Percentiles rank a stretch among this genome's conserved stretches.
Evolutionary conservation across 2,113 vertebrate species (phyloP).

Genomic region (Stictonetta naevosa): DNA sequence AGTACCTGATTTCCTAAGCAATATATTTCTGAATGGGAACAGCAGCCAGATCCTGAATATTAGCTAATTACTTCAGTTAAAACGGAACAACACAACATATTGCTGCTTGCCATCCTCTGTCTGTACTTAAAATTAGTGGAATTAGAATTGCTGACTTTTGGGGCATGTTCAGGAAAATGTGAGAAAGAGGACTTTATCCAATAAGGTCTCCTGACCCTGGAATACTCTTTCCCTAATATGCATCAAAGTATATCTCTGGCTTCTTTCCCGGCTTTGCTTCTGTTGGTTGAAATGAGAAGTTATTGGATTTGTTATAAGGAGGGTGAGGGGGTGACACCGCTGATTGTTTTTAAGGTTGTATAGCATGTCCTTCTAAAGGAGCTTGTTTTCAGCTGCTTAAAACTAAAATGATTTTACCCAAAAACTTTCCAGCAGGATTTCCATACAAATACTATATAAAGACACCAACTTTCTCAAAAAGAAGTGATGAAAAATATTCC

Average conservation of each 20-base stretch:
- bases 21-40: slow-evolving; percentile 15
- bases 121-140: neutral
- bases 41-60: neutral
- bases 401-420: neutral
- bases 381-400: neutral
- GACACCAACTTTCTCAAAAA: neutral
- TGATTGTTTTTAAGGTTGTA: neutral
- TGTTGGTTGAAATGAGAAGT: slow-evolving; percentile 44
- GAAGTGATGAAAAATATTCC: neutral
- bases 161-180: slow-evolving; percentile 13
- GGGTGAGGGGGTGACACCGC: neutral
- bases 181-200: slow-evolving; percentile 14
- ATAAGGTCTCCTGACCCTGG: neutral
- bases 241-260: slow-evolving; percentile 26
- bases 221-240: neutral
- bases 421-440: neutral
- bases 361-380: neutral
- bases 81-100: neutral
- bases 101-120: neutral
- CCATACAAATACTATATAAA: neutral
- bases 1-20: neutral
- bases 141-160: neutral
- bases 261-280: neutral
- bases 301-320: slow-evolving; percentile 17
- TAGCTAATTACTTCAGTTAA: slow-evolving; percentile 42